Percentiles rank a stretch among this genome's conserved stretches.
Conservation (phyloP, 2,888 invertebrate genomes). For the Branchinecta sandiegonensis region DNA sequence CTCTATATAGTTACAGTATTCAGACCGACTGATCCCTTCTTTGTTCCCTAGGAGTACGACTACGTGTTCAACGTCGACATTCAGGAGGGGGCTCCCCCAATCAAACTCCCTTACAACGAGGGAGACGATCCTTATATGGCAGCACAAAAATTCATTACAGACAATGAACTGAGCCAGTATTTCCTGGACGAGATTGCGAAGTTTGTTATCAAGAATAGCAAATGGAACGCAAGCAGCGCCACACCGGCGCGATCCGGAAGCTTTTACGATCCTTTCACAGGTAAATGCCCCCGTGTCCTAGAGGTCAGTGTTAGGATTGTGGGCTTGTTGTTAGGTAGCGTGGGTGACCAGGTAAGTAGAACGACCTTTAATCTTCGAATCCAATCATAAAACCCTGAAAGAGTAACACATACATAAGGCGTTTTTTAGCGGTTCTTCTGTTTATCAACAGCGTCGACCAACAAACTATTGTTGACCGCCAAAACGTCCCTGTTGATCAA, state of each 20-base stretch:
- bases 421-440: too few species aligned
- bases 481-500: too few species aligned
- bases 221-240: conserved; percentile 25
- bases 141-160: conserved; percentile 77
- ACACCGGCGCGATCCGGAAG: conserved; percentile 16
- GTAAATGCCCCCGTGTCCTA: conserved; percentile 30
- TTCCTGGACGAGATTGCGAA: conserved; percentile 81
- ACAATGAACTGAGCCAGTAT: conserved; percentile 62
- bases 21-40: neutral
- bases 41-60: conserved; percentile 56
- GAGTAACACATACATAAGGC: too few species aligned
- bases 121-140: conserved; percentile 82
- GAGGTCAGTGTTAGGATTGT: too few species aligned
- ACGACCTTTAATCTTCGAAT: too few species aligned
- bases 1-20: too few species aligned
- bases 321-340: too few species aligned
- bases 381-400: too few species aligned
- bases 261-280: conserved; percentile 46
- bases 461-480: too few species aligned
- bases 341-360: too few species aligned
- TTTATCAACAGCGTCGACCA: too few species aligned
- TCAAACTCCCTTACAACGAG: conserved; percentile 80
- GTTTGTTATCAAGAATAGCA: conserved; percentile 64
- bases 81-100: conserved; percentile 68
- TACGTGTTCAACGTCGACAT: conserved; percentile 92